Conservation (phyloP, 2,797 vertebrate genomes). For the Thaleichthys pacificus region DNA sequence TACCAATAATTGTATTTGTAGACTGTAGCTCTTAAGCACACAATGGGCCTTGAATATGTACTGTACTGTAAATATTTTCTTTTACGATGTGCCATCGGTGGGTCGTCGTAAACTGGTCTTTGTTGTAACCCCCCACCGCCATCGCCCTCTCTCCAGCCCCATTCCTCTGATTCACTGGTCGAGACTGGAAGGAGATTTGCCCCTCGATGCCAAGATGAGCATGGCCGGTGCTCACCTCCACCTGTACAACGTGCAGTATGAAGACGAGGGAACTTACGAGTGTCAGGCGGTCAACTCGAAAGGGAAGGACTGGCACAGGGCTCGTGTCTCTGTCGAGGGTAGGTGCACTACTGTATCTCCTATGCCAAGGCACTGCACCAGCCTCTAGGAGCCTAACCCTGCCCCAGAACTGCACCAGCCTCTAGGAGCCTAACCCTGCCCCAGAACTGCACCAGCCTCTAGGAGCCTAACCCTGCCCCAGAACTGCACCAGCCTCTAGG, state of each 20-base stretch:
- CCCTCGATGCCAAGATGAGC: slow-evolving; percentile 81
- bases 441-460: too few species aligned
- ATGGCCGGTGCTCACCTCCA: slow-evolving; percentile 86
- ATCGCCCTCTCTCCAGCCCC: slow-evolving; percentile 73
- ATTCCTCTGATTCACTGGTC: slow-evolving; percentile 92
- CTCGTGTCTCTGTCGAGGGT: slow-evolving; percentile 89
- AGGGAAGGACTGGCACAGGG: slow-evolving; percentile 88
- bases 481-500: too few species aligned
- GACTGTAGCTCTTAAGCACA: too few species aligned
- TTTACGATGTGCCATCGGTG: too few species aligned
- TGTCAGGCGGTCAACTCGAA: slow-evolving; percentile 91
- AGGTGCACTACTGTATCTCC: slow-evolving; percentile 11
- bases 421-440: too few species aligned
- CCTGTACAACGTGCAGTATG: slow-evolving; percentile 87
- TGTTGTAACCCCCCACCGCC: background rate
- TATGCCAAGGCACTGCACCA: too few species aligned
- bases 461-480: too few species aligned
- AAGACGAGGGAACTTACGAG: slow-evolving; percentile 88
- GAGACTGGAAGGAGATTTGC: slow-evolving; percentile 83
- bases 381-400: too few species aligned
- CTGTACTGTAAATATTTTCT: too few species aligned
- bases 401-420: too few species aligned
- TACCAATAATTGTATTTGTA: too few species aligned
- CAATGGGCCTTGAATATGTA: too few species aligned
- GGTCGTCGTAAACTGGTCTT: background rate